A percentile compares a stretch with the other conserved stretches of the same genome.
Conservation (phyloP, 2,888 invertebrate genomes). For the Thecophora atra region DNA sequence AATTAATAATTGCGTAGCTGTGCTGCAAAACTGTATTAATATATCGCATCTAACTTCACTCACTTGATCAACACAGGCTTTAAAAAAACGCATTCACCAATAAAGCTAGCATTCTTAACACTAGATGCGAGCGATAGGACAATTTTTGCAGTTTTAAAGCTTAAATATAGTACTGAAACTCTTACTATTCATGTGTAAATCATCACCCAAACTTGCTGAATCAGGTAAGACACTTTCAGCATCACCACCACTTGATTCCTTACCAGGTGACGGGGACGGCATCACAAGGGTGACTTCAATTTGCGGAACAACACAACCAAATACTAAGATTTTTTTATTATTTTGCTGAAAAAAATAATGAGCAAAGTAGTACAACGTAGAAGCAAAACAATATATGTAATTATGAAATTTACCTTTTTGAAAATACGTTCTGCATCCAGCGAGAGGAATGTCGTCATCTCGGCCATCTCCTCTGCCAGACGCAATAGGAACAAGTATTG, state of each 20-base stretch:
- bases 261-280: slow-evolving; percentile 84
- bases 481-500: slow-evolving; percentile 90
- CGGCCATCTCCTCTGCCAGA: slow-evolving; percentile 81
- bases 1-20: no score
- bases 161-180: slow-evolving; percentile 57
- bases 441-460: slow-evolving; percentile 81
- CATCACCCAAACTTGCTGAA: slow-evolving; percentile 84
- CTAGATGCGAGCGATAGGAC: no score
- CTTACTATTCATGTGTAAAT: slow-evolving; percentile 73
- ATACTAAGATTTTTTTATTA: slow-evolving; percentile 69
- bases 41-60: no score
- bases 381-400: not conserved
- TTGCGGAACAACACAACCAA: slow-evolving; percentile 85
- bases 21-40: no score
- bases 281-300: slow-evolving; percentile 88
- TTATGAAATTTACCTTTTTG: slow-evolving; percentile 65
- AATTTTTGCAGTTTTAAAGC: no score
- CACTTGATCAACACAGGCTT: no score
- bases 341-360: slow-evolving; percentile 55
- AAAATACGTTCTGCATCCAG: slow-evolving; percentile 80
- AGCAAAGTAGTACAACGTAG: slow-evolving; percentile 8
- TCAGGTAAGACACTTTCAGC: slow-evolving; percentile 86
- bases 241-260: slow-evolving; percentile 85
- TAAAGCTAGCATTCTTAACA: no score
- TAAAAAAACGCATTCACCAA: no score